Percentiles rank a stretch among this genome's conserved stretches.
Evolutionary conservation across 1,140 invertebrate genomes (phyloP).

Genomic region (Amyelois transitella): DNA sequence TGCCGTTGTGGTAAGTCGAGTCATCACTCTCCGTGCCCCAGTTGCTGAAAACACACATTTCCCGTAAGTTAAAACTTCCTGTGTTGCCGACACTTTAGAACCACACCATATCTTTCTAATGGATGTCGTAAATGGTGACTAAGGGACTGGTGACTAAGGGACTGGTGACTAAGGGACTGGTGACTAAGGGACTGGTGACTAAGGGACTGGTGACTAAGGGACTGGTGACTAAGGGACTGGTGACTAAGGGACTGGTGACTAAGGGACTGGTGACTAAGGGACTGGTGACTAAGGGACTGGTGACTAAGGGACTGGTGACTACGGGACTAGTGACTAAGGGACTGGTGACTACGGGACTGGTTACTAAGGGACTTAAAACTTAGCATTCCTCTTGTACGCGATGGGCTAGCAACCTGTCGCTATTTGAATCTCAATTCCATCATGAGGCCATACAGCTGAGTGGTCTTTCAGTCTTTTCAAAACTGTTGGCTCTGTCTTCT

Average conservation of each 20-base stretch:
- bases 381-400: too few species aligned
- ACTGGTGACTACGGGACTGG: not conserved
- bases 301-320: not conserved
- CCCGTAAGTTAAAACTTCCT: not conserved
- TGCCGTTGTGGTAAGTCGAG: constrained; percentile 91
- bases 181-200: not conserved
- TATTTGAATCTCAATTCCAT: too few species aligned
- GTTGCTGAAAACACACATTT: constrained; percentile 79
- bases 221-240: not conserved
- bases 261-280: not conserved
- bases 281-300: not conserved
- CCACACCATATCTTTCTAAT: too few species aligned
- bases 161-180: not conserved
- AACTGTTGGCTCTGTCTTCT: too few species aligned
- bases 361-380: not conserved
- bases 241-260: not conserved
- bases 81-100: too few species aligned
- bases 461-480: too few species aligned
- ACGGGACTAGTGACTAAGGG: not conserved
- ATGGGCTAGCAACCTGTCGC: too few species aligned
- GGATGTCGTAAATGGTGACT: too few species aligned
- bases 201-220: not conserved
- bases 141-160: not conserved
- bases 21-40: constrained; percentile 94
- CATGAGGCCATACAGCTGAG: too few species aligned